Evolutionary conservation across 2,888 invertebrate genomes (phyloP).

Genomic region (Celastrina argiolus): DNA sequence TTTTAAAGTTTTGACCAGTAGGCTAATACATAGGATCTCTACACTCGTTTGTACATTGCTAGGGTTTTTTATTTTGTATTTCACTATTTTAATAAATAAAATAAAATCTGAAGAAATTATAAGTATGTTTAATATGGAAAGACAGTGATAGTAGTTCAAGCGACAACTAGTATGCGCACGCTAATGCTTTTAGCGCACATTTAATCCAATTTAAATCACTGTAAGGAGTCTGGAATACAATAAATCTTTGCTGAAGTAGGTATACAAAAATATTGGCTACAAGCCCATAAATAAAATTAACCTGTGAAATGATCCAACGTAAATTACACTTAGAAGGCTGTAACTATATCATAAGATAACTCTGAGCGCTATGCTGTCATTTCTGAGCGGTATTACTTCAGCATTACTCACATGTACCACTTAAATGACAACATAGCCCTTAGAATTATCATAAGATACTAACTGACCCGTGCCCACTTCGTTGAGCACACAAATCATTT

Average conservation of each 20-base stretch:
- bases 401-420: too few relatives aligned
- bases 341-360: too few relatives aligned
- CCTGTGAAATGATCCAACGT: too few relatives aligned
- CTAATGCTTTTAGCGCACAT: slow-evolving; percentile 15
- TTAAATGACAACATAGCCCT: too few relatives aligned
- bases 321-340: too few relatives aligned
- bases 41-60: slow-evolving; percentile 5
- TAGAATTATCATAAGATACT: too few relatives aligned
- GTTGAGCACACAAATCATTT: too few relatives aligned
- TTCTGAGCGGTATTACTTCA: too few relatives aligned
- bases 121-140: background rate
- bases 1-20: slow-evolving; percentile 5
- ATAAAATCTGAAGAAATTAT: background rate
- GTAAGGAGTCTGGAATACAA: background rate
- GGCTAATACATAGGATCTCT: background rate
- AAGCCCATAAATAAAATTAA: too few relatives aligned
- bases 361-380: too few relatives aligned
- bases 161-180: background rate
- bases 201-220: background rate
- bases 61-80: background rate
- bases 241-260: background rate
- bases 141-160: background rate
- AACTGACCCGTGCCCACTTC: too few relatives aligned
- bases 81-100: background rate
- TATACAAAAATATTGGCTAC: background rate